These are phyloP conservation scores for Hydrochoerus hydrochaeris DNA, from an alignment of 2,113 vertebrate species.

Conservation along the genomic window DNA sequence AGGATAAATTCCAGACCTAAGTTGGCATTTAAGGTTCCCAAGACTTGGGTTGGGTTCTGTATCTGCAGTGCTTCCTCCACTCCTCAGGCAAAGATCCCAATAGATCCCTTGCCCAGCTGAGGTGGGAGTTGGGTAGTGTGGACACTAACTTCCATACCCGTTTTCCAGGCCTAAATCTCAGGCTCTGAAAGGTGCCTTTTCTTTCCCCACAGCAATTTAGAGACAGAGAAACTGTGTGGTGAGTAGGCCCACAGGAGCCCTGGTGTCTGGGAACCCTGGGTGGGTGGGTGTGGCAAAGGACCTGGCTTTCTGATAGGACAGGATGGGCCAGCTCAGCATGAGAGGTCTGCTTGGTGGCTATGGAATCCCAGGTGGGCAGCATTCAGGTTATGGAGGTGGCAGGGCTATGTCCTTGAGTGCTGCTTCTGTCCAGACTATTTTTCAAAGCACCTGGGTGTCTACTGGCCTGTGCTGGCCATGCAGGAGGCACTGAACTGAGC, in stretches of 20 bases:
- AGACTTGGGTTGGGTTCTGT: neutral
- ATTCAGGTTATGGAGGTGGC: neutral
- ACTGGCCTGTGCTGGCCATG: slow-evolving; percentile 93
- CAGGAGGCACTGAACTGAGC: slow-evolving; percentile 94
- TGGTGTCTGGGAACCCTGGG: neutral
- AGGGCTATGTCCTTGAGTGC: neutral
- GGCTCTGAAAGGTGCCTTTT: slow-evolving; percentile 66
- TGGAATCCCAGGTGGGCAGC: neutral
- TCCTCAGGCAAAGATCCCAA: neutral
- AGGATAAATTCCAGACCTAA: neutral
- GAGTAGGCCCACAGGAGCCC: slow-evolving; percentile 78
- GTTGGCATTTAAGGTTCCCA: neutral
- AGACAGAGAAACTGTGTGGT: slow-evolving; percentile 97
- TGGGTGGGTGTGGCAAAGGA: neutral
- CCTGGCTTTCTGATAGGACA: neutral
- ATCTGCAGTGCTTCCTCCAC: neutral
- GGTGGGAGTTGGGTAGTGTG: neutral
- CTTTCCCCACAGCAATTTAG: slow-evolving; percentile 91
- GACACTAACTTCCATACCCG: neutral
- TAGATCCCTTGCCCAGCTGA: neutral
- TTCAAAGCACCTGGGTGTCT: slow-evolving; percentile 94
- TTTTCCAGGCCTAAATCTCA: neutral
- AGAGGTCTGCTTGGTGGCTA: neutral
- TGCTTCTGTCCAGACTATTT: slow-evolving; percentile 92
- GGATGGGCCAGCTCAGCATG: neutral